A percentile compares a stretch with the other conserved stretches of the same genome.
Conservation (phyloP, 1,140 invertebrate species). For the Drosophila ananassae region DNA sequence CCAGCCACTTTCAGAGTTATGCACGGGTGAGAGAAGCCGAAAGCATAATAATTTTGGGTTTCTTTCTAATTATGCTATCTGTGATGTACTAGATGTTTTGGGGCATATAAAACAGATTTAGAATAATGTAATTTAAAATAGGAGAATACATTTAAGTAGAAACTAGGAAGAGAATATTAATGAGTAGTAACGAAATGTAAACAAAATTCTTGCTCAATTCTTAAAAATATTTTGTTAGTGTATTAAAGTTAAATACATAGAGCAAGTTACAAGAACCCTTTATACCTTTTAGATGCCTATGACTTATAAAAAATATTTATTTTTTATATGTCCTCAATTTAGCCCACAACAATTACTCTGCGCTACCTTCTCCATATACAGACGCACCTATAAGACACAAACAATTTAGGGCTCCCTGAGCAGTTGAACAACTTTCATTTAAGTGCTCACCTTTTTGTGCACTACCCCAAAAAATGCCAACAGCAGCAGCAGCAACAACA, state of each 20-base stretch:
- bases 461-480: conserved; percentile 34
- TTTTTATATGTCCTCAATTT: conserved; percentile 28
- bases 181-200: no score
- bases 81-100: conserved; percentile 39
- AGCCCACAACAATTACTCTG: conserved; percentile 23
- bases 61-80: conserved; percentile 51
- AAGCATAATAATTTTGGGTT: conserved; percentile 36
- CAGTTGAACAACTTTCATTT: conserved; percentile 73
- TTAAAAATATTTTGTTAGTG: no score
- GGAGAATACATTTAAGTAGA: conserved; percentile 2
- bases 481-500: conserved; percentile 23
- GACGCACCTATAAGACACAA: conserved; percentile 16
- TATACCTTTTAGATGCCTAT: background rate
- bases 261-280: background rate
- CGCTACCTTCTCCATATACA: conserved; percentile 9
- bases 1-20: conserved; percentile 7
- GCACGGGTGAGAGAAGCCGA: conserved; percentile 25
- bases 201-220: no score
- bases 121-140: conserved; percentile 28
- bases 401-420: conserved; percentile 38
- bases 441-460: conserved; percentile 62
- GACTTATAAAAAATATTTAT: background rate
- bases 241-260: no score
- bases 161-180: background rate
- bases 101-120: conserved; percentile 35